These are phyloP conservation scores for Stichodactyla helianthus DNA, from an alignment of 64 coral and sea anemone species.

Conservation along the genomic window DNA sequence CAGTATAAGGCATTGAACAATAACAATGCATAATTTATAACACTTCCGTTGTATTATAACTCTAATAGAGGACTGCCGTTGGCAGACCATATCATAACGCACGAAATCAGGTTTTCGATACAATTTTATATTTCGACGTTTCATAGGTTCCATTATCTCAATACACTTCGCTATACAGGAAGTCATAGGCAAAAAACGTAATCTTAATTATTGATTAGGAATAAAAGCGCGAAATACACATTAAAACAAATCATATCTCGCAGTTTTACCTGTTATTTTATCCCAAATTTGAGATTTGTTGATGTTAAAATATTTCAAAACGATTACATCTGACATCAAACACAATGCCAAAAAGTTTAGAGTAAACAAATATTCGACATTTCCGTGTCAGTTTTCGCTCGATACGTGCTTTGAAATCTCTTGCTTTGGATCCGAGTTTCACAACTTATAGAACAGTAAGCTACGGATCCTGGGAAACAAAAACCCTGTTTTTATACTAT, in stretches of 20 bases:
- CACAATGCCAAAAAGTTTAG: not conserved
- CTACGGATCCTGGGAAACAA: not conserved
- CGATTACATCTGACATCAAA: not conserved
- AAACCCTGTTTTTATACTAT: not conserved
- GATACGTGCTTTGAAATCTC: not conserved
- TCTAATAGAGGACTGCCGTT: not conserved
- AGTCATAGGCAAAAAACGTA: not conserved
- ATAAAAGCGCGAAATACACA: not conserved
- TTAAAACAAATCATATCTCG: not conserved
- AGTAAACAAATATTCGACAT: not conserved
- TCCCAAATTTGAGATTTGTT: not conserved
- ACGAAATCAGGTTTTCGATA: not conserved
- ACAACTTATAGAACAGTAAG: not conserved
- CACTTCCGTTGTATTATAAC: not conserved
- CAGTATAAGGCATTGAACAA: not conserved
- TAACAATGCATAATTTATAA: not conserved
- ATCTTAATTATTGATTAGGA: not conserved
- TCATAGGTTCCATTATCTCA: not conserved
- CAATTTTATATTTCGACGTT: not conserved
- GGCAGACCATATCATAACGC: not conserved
- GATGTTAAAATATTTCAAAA: not conserved
- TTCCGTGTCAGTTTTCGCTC: not conserved
- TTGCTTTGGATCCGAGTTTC: not conserved
- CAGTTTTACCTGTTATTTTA: not conserved
- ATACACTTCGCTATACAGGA: not conserved